These are phyloP conservation scores for Acrocyrtus sp. DNA, from an alignment of 2,888 invertebrate genomes.

Conservation along the genomic window DNA sequence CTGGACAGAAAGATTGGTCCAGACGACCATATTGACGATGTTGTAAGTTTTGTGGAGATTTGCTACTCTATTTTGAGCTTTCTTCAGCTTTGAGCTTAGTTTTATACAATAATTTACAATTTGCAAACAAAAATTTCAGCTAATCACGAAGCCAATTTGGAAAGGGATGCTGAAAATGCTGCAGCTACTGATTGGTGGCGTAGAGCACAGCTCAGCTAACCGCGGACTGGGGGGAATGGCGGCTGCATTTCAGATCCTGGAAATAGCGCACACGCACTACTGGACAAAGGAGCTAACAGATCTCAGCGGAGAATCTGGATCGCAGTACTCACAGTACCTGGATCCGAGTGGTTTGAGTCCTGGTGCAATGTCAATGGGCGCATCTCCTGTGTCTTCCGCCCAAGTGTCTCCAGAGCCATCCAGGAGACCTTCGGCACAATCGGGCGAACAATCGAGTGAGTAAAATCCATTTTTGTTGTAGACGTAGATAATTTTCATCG, in stretches of 20 bases:
- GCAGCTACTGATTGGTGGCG: slow-evolving; percentile 87
- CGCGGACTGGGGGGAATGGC: slow-evolving; percentile 98
- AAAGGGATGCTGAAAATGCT: slow-evolving; percentile 96
- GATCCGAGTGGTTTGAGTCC: slow-evolving; percentile 62
- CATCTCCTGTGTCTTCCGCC: slow-evolving; percentile 62
- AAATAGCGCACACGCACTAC: slow-evolving; percentile 98
- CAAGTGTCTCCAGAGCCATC: slow-evolving; percentile 63
- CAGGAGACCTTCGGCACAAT: slow-evolving; percentile 61
- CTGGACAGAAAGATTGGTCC: slow-evolving; percentile 92
- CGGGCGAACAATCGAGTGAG: slow-evolving; percentile 57
- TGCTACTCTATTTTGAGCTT: neutral
- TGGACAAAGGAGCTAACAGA: slow-evolving; percentile 88
- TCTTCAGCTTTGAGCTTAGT: neutral
- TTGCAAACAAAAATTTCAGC: slow-evolving; percentile 73
- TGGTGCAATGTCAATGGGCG: slow-evolving; percentile 59
- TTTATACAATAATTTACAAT: too few species aligned
- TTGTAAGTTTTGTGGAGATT: slow-evolving; percentile 78
- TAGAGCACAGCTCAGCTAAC: slow-evolving; percentile 91
- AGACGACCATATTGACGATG: slow-evolving; percentile 97
- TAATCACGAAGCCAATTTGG: slow-evolving; percentile 89
- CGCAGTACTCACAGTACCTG: slow-evolving; percentile 62
- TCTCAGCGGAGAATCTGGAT: slow-evolving; percentile 53
- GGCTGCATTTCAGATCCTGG: slow-evolving; percentile 89
- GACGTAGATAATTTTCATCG: neutral
- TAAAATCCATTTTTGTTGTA: neutral